phyloP scores from a whole-genome alignment of 1,140 invertebrate species.

The Tribolium madens region DNA sequence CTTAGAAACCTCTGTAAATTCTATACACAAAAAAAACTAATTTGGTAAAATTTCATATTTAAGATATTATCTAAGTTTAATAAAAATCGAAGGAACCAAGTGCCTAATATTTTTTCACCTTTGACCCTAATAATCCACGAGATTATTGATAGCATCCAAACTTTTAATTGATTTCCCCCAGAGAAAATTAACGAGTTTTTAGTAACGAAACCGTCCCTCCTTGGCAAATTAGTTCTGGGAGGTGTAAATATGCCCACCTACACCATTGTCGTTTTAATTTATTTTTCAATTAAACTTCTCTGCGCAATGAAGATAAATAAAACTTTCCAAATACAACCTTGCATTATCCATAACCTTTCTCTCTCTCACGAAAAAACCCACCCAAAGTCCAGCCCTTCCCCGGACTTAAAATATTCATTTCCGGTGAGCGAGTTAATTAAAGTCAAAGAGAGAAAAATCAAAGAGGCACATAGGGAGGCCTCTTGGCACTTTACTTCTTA shows the following conservation, averaged over 20 bases:
- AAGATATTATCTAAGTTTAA: too few species aligned
- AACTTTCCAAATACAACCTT: neutral
- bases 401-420: constrained; percentile 12
- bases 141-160: constrained; percentile 19
- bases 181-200: constrained; percentile 31
- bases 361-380: neutral
- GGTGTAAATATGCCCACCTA: neutral
- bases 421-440: constrained; percentile 25
- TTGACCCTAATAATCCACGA: too few species aligned
- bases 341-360: neutral
- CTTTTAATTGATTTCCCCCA: constrained; percentile 15
- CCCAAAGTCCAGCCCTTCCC: neutral
- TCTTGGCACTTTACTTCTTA: constrained; percentile 6
- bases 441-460: constrained; percentile 26
- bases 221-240: neutral
- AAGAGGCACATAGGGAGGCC: neutral
- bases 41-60: too few species aligned
- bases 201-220: neutral
- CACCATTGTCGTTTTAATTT: constrained; percentile 24
- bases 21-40: too few species aligned
- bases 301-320: neutral
- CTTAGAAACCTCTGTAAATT: too few species aligned
- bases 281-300: constrained; percentile 36
- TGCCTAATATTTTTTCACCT: too few species aligned
- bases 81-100: too few species aligned